Evolutionary conservation across 2,888 invertebrate genomes (phyloP), one percentile per base, ranked within the genome.

Genomic region (Melinaea marsaeus): DNA sequence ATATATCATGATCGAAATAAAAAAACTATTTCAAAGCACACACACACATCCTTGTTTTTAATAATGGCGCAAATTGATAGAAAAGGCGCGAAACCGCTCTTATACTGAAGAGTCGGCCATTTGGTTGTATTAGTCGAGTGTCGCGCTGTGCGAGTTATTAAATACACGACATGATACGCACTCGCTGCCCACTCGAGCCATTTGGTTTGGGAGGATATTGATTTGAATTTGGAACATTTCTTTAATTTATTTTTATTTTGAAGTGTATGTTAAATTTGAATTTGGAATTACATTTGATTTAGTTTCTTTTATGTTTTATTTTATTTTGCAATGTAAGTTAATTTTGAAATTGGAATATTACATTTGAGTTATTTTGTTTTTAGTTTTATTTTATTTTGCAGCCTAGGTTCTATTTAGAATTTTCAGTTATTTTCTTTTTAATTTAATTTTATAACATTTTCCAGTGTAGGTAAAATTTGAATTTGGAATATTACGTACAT

Each of bases 81-180:
- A 51, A 11, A 51, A 32, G 51, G 51, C 51, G 51, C 51, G 51
- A 51, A 51, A 51, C 32, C 51, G 32, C 51, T 51, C n/a, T 22
- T 51, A 11, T 13, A 13, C 13, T 73, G 69, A 76, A 79, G 78
- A 78, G 75, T 72, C 74, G 72, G 75, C 73, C 83, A 84, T 82
- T 84, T 83, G 80, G 82, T 81, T 83, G 83, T 80, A 79, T 79
- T 77, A 73, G 71, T 72, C 64, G 74, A 86, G 87, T 80, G 86
- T 42, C 83, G 79, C 83, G 32, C 76, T 85, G 79, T 83, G 84
- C 80, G 74, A 85, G 70, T 84, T 83, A 83, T 81, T 81, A 81
- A 81, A 83, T 79, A 79, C 74, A 75, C 75, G 74, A 77, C 75
- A 81, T 73, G 75, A 75, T 72, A 74, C 71, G 71, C 71, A 68